Evolutionary conservation across 2,797 vertebrate species (phyloP), one percentile per base, ranked within the genome.

Genomic region (Helostoma temminkii): DNA sequence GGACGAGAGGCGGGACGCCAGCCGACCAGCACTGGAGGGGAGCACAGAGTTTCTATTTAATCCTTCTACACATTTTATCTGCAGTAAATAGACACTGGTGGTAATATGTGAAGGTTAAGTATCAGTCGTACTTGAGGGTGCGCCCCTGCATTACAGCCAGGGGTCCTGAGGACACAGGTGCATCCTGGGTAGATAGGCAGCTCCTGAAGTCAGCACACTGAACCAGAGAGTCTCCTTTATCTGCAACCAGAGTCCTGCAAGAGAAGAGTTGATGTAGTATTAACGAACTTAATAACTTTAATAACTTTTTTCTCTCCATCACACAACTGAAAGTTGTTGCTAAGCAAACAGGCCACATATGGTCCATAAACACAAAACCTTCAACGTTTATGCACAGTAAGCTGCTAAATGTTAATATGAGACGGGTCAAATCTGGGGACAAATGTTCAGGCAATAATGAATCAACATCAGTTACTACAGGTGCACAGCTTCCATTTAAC

Each of bases 131-230:
- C 98, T 96, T 98, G 4, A 97, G 94, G 55, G 95, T 95, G 60
- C 96, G 95, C 66, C 97, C 97, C 94, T 99, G 98, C 86, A 97
- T 95, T 59, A 97, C 94, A 60, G 97, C 95, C 90, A 99, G 91
- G 1, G 97, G 98, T 73, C 98, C 98, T 0, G 96, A 96, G 76
- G 95, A 95, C 82, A 94, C 91, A 84, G 96, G 90, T 82, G 95
- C 94, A 59, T 98, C 96, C 57, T 97, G 96, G 86, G 95, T 93
- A 2, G 95, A 92, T 22, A 98, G 85, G 87, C 96, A 98, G 85
- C 92, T 97, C 92, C 96, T 95, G 91, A 97, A 98, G 92, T 99
- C 97, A 3, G 98, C 97, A 50, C 96, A 97, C 82, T 97, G 98
- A 41, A 96, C 94, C 84, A 99, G 80, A 25, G 95, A 96, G 91